Evolutionary conservation across 2,888 invertebrate species (phyloP).

Genomic region (Pachymerium ferrugineum): DNA sequence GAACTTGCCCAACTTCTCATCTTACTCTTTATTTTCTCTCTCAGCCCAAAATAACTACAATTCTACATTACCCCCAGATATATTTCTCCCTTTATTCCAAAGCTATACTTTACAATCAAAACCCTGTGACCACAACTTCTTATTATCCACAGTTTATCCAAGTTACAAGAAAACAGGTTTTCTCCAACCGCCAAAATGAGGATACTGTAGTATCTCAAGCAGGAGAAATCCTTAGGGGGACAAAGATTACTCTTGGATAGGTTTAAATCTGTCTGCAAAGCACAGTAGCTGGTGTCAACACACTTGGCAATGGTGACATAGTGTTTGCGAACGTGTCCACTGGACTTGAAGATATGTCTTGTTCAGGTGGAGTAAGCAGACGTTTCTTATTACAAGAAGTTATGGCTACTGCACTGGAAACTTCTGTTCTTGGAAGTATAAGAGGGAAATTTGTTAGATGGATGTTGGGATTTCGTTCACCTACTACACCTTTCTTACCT

Average conservation of each 20-base stretch:
- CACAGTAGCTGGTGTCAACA: neutral
- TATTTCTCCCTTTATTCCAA: no score
- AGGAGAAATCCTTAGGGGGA: neutral
- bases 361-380: conserved; percentile 9
- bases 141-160: no score
- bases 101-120: no score
- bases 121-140: no score
- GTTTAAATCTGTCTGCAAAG: conserved; percentile 15
- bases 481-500: no score
- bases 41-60: no score
- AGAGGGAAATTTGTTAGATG: neutral
- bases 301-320: neutral
- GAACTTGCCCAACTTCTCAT: no score
- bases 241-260: neutral
- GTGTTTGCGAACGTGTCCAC: conserved; percentile 9
- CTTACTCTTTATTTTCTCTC: no score
- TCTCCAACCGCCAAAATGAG: neutral
- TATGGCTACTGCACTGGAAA: neutral
- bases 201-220: neutral
- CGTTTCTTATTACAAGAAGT: conserved; percentile 1
- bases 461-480: neutral
- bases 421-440: conserved; percentile 1
- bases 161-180: no score
- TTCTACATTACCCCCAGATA: no score
- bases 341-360: conserved; percentile 10